Percentiles rank a stretch among this genome's conserved stretches.
phyloP scores from a whole-genome alignment of 1,140 invertebrate species.

The Manduca sexta region DNA sequence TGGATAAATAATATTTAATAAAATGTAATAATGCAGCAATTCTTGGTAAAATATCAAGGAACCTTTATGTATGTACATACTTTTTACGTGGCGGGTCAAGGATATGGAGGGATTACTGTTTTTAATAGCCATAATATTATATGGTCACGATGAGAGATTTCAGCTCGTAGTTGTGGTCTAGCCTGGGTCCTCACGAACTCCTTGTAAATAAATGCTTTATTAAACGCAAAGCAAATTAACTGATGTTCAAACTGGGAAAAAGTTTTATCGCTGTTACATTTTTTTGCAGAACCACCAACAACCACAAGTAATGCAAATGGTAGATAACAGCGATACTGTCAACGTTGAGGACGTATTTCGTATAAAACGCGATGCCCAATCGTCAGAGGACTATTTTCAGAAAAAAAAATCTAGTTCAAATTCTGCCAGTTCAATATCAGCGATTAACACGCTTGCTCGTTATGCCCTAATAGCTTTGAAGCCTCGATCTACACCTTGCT shows the following conservation, averaged over 20 bases:
- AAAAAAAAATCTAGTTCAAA: not conserved
- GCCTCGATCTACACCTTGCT: conserved; percentile 70
- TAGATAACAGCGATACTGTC: conserved; percentile 54
- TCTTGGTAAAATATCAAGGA: too few species aligned
- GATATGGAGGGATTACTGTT: too few species aligned
- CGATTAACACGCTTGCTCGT: conserved; percentile 74
- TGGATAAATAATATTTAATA: too few species aligned
- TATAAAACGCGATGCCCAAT: conserved; percentile 38
- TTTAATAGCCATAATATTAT: too few species aligned
- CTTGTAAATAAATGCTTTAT: too few species aligned
- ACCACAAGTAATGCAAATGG: conserved; percentile 61
- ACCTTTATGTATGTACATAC: too few species aligned
- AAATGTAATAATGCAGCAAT: too few species aligned
- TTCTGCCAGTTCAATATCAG: conserved; percentile 15
- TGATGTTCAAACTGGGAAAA: not conserved
- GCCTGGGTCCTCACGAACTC: too few species aligned
- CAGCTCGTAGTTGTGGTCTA: too few species aligned
- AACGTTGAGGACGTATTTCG: conserved; percentile 60
- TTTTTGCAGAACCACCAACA: conserved; percentile 40
- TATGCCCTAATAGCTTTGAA: conserved; percentile 72
- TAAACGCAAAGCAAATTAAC: too few species aligned
- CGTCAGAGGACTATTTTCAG: not conserved
- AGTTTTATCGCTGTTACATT: not conserved
- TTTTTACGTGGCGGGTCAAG: too few species aligned
- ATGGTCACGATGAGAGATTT: too few species aligned